These are phyloP conservation scores for Chroicocephalus ridibundus DNA, from an alignment of 2,113 vertebrate species.

Conservation along the genomic window DNA sequence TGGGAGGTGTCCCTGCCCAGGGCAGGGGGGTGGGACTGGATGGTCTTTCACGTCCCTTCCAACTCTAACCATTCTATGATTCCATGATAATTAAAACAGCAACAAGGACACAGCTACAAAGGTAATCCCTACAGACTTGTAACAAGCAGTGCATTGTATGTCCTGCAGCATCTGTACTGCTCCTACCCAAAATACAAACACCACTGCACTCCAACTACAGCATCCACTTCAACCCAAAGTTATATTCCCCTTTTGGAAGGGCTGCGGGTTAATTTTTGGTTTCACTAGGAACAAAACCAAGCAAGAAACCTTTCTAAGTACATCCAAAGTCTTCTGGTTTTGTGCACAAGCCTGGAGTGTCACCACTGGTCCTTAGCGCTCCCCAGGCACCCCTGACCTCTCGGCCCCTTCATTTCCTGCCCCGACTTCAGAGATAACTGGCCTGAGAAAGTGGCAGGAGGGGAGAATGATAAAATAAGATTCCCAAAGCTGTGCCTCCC, in stretches of 20 bases:
- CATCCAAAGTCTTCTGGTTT: background rate
- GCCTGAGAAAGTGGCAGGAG: slow-evolving; percentile 2
- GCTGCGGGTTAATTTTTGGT: background rate
- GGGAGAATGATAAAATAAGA: background rate
- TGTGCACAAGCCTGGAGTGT: background rate
- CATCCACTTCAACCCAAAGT: background rate
- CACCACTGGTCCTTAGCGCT: background rate
- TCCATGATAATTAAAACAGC: background rate
- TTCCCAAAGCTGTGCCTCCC: background rate
- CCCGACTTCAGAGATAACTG: slow-evolving; percentile 2
- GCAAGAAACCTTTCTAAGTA: background rate
- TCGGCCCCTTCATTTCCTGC: slow-evolving; percentile 37
- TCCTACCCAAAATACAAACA: background rate
- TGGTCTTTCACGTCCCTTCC: background rate
- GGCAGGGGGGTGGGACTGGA: background rate
- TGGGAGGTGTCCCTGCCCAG: background rate
- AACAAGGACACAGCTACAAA: background rate
- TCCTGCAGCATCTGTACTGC: background rate
- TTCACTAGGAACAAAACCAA: background rate
- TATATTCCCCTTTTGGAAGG: background rate
- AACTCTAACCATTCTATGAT: background rate
- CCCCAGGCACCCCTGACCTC: slow-evolving; percentile 12
- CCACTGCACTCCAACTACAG: background rate
- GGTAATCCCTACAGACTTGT: background rate
- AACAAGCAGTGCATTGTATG: fast-evolving